Evolutionary conservation across 2,797 vertebrate genomes (phyloP).

Genomic region (Helarctos malayanus): DNA sequence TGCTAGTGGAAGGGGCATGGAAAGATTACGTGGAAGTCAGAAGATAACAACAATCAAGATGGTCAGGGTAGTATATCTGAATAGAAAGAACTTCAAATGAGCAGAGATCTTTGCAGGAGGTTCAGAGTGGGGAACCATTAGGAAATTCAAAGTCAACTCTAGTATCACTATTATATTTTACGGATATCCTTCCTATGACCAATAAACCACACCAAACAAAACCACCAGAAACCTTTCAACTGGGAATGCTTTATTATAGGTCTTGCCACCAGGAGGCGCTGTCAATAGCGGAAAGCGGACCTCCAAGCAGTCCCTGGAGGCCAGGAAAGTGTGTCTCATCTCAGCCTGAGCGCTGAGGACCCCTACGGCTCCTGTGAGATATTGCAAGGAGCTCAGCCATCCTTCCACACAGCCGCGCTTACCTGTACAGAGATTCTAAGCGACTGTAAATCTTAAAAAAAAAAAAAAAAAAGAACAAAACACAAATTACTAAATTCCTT

Average conservation of each 20-base stretch:
- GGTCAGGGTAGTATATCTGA: neutral
- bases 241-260: neutral
- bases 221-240: neutral
- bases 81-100: constrained; percentile 12
- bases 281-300: neutral
- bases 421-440: neutral
- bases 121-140: neutral
- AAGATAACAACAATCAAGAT: neutral
- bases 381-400: constrained; percentile 32
- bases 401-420: neutral
- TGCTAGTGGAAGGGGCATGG: neutral
- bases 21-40: neutral
- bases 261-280: constrained; percentile 57
- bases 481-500: constrained; percentile 38
- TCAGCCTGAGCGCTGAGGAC: constrained; percentile 66
- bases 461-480: neutral
- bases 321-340: neutral
- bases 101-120: neutral
- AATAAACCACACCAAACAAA: constrained; percentile 7
- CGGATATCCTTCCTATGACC: neutral
- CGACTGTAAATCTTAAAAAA: neutral
- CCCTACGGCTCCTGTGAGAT: constrained; percentile 45
- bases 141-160: constrained; percentile 18
- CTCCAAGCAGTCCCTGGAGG: neutral
- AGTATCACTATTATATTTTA: neutral